Evolutionary conservation across 2,888 invertebrate species (phyloP), one percentile per base, ranked within the genome.

Genomic region (Neocrepidodera transversa): DNA sequence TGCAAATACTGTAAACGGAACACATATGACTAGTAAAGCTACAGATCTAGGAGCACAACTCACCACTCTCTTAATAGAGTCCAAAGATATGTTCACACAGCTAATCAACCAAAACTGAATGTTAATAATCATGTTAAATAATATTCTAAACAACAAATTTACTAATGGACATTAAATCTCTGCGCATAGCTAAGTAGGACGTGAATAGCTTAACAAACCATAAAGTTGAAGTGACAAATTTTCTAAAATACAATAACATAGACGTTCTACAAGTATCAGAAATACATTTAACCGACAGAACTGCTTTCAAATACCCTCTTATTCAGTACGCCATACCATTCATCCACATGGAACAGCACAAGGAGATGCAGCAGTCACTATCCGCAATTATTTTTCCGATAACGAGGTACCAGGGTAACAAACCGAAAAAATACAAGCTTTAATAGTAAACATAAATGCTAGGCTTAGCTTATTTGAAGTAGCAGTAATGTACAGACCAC

Each of bases 261-360:
- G 65, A 68, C 52, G 58, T 67, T 26, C 54, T 58, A 16, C 55
- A 63, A 28, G 55, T 64, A 10, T 58, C 65, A 36, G 60, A 67
- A 43, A 70, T 66, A 18, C 68, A 69, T 42, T 65, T 68, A 47
- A 66, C 68, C 2, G 65, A 64, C 28, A 40, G 67, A 57, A 62
- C 64, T 14, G 57, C 52, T 26, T 52, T 65, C 35, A 65, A 55
- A 62, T 53, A 16, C 59, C 61, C 28, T 54, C 58, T 45, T 66
- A 54, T 28, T 58, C 60, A 50, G 32, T 50, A 18, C 62, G 66
- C 30, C 60, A 64, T 32, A 58, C 64, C 20, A 60, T 52, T 30
- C 67, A 67, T 36, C 64, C 63, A 13, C 58, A 61, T 23, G 65
- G 60, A 49, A 30, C 61, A 50, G 63, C 62, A 10, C 28, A 28